Conservation (phyloP, 2,797 vertebrate species). For the Anniella stebbinsi region DNA sequence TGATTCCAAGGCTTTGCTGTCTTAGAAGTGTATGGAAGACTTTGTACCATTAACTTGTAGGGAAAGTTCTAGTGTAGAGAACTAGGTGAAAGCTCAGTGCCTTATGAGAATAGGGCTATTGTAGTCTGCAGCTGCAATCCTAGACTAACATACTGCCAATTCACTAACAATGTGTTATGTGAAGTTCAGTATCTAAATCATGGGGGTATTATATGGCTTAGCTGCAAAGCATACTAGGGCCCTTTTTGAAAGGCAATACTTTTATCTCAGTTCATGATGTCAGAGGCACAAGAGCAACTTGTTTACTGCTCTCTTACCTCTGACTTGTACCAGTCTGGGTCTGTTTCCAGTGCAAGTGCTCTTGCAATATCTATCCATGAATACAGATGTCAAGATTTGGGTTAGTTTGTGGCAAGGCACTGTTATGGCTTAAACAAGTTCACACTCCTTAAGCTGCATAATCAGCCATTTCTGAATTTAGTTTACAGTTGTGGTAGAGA, state of each 20-base stretch:
- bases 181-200: background rate
- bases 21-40: background rate
- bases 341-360: background rate
- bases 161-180: too few species aligned
- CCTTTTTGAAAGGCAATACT: background rate
- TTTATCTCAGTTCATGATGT: background rate
- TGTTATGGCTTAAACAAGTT: too few species aligned
- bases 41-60: background rate
- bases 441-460: background rate
- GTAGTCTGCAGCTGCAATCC: background rate
- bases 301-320: background rate
- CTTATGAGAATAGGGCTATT: background rate
- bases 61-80: background rate
- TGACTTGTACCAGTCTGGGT: background rate
- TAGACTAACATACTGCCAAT: background rate
- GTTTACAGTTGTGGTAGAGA: background rate
- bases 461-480: background rate
- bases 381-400: background rate
- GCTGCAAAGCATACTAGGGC: background rate
- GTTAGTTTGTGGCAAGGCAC: background rate
- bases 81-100: background rate
- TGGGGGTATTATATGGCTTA: background rate
- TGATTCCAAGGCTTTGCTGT: background rate
- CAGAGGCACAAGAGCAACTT: background rate
- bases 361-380: background rate